Conservation (phyloP, 2,113 vertebrate species). For the Calcarius ornatus region DNA sequence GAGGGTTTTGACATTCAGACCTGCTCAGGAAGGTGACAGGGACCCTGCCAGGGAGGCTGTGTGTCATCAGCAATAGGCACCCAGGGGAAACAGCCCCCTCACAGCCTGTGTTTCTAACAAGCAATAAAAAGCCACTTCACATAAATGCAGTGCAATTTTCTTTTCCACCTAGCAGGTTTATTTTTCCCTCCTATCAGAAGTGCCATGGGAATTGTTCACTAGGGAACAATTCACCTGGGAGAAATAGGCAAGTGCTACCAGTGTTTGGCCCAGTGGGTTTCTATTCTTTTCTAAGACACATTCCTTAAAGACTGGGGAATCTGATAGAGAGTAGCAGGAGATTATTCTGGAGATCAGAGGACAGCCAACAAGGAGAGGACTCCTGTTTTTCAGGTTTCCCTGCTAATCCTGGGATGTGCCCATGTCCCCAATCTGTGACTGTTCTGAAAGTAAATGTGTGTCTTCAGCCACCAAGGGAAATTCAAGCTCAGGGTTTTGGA, state of each 20-base stretch:
- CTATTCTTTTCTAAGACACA: background rate
- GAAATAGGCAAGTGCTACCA: background rate
- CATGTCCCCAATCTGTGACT: background rate
- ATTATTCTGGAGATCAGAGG: background rate
- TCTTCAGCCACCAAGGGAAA: slow-evolving; percentile 14
- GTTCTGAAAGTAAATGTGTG: background rate
- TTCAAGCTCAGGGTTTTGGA: background rate
- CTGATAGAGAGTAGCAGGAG: background rate
- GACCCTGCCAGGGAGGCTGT: slow-evolving; percentile 7
- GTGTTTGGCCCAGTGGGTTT: background rate
- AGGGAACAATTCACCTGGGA: background rate
- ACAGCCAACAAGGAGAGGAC: background rate
- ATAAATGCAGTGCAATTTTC: slow-evolving; percentile 29
- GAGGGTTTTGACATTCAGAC: background rate
- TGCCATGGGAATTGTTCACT: background rate
- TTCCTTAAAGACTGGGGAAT: background rate
- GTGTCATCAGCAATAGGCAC: slow-evolving; percentile 19
- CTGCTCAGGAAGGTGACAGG: background rate
- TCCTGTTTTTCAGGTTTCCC: background rate
- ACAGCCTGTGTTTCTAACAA: slow-evolving; percentile 19
- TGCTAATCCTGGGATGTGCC: background rate
- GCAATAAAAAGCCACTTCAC: slow-evolving; percentile 35
- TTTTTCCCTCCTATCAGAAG: background rate
- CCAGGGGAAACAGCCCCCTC: slow-evolving; percentile 34
- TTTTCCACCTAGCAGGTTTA: background rate